A percentile compares a stretch with the other conserved stretches of the same genome.
phyloP scores from a whole-genome alignment of 2,113 vertebrate species.

The Beaufortia kweichowensis region DNA sequence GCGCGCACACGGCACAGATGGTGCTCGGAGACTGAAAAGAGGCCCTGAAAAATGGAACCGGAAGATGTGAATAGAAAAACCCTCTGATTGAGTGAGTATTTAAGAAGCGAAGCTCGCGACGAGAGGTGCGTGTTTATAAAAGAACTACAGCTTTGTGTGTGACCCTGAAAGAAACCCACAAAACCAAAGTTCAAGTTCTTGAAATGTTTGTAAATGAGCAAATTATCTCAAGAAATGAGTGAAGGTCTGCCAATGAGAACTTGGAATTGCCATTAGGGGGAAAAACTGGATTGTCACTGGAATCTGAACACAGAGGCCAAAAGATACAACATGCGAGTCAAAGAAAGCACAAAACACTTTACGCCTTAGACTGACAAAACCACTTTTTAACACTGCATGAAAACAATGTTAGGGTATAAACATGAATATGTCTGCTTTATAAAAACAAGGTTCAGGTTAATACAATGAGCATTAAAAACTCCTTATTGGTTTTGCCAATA shows the following conservation, averaged over 20 bases:
- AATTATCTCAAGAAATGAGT: slow-evolving; percentile 12
- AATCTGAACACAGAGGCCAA: slow-evolving; percentile 60
- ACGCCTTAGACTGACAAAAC: too few species aligned
- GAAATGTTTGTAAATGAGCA: slow-evolving; percentile 9
- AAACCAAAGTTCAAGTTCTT: slow-evolving; percentile 22
- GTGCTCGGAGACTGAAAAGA: slow-evolving; percentile 50
- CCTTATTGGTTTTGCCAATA: too few species aligned
- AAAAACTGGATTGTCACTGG: slow-evolving; percentile 50
- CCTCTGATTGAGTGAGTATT: slow-evolving; percentile 44
- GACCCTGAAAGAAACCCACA: not conserved
- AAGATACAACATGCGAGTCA: slow-evolving; percentile 52
- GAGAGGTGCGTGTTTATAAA: slow-evolving; percentile 18
- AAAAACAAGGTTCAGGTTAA: not conserved
- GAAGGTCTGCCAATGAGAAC: slow-evolving; percentile 31
- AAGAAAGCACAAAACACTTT: not conserved
- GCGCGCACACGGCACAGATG: slow-evolving; percentile 62
- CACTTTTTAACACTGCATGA: not conserved
- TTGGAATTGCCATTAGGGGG: slow-evolving; percentile 40
- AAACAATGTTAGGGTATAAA: slow-evolving; percentile 28
- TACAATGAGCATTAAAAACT: too few species aligned
- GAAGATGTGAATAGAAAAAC: slow-evolving; percentile 48
- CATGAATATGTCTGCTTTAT: slow-evolving; percentile 8
- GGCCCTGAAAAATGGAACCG: slow-evolving; percentile 47
- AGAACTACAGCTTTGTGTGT: not conserved
- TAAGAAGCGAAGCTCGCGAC: slow-evolving; percentile 57